Percentiles rank a stretch among this genome's conserved stretches.
These are phyloP conservation scores for Ochlodes sylvanus DNA, from an alignment of 2,888 invertebrate species.

Conservation along the genomic window DNA sequence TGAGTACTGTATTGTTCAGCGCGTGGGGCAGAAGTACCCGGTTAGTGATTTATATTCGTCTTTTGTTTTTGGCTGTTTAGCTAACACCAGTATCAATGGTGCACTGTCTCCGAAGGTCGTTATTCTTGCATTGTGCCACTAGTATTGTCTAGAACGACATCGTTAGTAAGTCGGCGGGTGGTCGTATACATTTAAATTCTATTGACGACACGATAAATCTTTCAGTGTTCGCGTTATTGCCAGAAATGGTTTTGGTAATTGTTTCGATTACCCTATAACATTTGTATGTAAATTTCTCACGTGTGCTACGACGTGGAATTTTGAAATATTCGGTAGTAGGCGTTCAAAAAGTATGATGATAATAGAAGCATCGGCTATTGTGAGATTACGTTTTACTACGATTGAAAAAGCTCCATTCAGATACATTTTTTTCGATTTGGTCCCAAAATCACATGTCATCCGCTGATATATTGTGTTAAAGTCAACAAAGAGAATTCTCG, in stretches of 20 bases:
- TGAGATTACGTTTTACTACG: slow-evolving; percentile 35
- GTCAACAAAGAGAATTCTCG: slow-evolving; percentile 73
- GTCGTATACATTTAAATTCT: slow-evolving; percentile 79
- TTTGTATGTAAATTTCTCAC: slow-evolving; percentile 31
- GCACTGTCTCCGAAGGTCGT: slow-evolving; percentile 74
- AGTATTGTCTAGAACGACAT: slow-evolving; percentile 80
- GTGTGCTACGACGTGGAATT: slow-evolving; percentile 6
- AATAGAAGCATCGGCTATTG: slow-evolving; percentile 29
- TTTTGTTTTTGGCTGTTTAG: slow-evolving; percentile 83
- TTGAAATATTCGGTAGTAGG: slow-evolving; percentile 39
- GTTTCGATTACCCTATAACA: slow-evolving; percentile 55
- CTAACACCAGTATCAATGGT: slow-evolving; percentile 74
- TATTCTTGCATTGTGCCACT: slow-evolving; percentile 80
- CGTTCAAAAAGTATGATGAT: slow-evolving; percentile 27
- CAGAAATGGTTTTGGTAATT: slow-evolving; percentile 67
- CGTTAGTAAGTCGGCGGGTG: slow-evolving; percentile 83
- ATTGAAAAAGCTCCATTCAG: slow-evolving; percentile 57
- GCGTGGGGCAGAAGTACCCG: slow-evolving; percentile 66
- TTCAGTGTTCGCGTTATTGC: slow-evolving; percentile 56
- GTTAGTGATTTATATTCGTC: slow-evolving; percentile 79
- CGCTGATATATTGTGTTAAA: slow-evolving; percentile 74
- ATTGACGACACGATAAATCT: slow-evolving; percentile 79
- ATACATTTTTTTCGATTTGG: slow-evolving; percentile 55
- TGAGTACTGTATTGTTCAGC: slow-evolving; percentile 48
- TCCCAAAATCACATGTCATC: slow-evolving; percentile 65